Evolutionary conservation across 1,140 invertebrate species (phyloP).

Genomic region (Daktulosphaira vitifoliae): DNA sequence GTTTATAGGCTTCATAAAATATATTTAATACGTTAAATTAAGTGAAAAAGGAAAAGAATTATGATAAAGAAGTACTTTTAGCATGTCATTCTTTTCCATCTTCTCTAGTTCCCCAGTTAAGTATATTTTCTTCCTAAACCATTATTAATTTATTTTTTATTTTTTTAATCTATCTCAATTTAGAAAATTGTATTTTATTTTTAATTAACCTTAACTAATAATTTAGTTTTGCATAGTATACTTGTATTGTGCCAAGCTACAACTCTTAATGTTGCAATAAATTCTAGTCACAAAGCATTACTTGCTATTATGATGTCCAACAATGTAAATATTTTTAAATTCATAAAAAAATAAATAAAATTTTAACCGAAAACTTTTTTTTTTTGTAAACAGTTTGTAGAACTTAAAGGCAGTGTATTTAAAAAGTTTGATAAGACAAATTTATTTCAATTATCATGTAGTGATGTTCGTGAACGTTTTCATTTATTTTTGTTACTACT

Average conservation of each 20-base stretch:
- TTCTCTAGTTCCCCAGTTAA: too few relatives aligned
- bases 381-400: slow-evolving; percentile 73
- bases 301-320: slow-evolving; percentile 99
- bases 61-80: too few relatives aligned
- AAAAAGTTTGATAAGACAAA: slow-evolving; percentile 99
- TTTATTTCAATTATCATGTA: slow-evolving; percentile 88
- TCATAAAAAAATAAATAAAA: not conserved
- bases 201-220: slow-evolving; percentile 46
- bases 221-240: slow-evolving; percentile 76
- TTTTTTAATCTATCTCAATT: too few relatives aligned
- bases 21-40: too few relatives aligned
- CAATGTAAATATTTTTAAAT: slow-evolving; percentile 67
- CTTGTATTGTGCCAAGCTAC: slow-evolving; percentile 91
- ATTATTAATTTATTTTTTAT: too few relatives aligned
- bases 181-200: too few relatives aligned
- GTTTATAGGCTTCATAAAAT: too few relatives aligned
- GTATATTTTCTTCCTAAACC: too few relatives aligned
- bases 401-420: slow-evolving; percentile 96
- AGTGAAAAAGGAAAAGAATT: too few relatives aligned
- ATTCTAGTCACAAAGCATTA: slow-evolving; percentile 95
- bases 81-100: too few relatives aligned
- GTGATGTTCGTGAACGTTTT: slow-evolving; percentile 93
- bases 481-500: slow-evolving; percentile 84
- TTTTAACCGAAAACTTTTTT: not conserved
- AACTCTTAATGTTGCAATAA: slow-evolving; percentile 96